Evolutionary conservation across 1,140 invertebrate genomes (phyloP).

Genomic region (Drosophila fuyamai): DNA sequence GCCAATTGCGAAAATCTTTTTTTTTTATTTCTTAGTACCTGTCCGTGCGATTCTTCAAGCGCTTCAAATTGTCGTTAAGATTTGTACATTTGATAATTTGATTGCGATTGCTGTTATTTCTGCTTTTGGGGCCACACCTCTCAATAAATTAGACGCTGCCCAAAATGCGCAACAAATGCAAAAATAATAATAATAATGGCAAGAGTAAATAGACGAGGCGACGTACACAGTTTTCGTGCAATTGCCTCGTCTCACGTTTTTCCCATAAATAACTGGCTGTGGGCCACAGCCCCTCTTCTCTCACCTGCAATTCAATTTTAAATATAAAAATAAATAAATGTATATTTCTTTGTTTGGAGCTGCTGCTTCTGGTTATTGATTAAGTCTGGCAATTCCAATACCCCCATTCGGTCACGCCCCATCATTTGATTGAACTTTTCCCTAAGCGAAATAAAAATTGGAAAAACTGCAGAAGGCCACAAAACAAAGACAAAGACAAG

Average conservation of each 20-base stretch:
- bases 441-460: slow-evolving; percentile 20
- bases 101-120: slow-evolving; percentile 49
- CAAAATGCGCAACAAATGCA: slow-evolving; percentile 50
- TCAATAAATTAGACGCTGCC: slow-evolving; percentile 65
- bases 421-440: slow-evolving; percentile 67
- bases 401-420: slow-evolving; percentile 56
- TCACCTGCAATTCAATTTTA: slow-evolving; percentile 52
- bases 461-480: slow-evolving; percentile 35
- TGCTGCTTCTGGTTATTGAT: slow-evolving; percentile 66
- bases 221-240: slow-evolving; percentile 74
- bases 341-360: slow-evolving; percentile 25
- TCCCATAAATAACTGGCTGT: slow-evolving; percentile 67
- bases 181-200: slow-evolving; percentile 57
- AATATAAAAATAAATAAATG: slow-evolving; percentile 55
- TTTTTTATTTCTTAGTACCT: slow-evolving; percentile 13
- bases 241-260: slow-evolving; percentile 68
- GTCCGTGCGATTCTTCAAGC: slow-evolving; percentile 27
- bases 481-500: slow-evolving; percentile 36
- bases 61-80: slow-evolving; percentile 30
- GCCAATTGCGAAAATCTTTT: slow-evolving; percentile 21
- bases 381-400: slow-evolving; percentile 57
- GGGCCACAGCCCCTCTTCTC: neutral
- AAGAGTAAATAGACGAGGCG: slow-evolving; percentile 46
- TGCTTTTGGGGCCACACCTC: slow-evolving; percentile 57
- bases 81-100: slow-evolving; percentile 66